Evolutionary conservation across 2,113 vertebrate species (phyloP).

Genomic region (Halichoeres trimaculatus): DNA sequence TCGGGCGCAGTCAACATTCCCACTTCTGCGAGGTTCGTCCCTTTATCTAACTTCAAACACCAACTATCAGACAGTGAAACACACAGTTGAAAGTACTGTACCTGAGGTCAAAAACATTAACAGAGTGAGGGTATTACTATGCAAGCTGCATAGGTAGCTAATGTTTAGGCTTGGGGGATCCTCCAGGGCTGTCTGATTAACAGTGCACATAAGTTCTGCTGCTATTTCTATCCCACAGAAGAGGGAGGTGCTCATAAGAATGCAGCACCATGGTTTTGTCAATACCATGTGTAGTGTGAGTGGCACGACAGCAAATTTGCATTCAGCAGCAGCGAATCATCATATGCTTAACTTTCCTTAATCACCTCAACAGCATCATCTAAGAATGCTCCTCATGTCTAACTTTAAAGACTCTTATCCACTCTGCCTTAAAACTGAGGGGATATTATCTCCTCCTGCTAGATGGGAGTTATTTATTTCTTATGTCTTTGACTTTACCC

Average conservation of each 20-base stretch:
- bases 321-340: slow-evolving; percentile 37
- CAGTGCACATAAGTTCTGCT: slow-evolving; percentile 52
- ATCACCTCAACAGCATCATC: slow-evolving; percentile 40
- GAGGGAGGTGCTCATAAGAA: slow-evolving; percentile 50
- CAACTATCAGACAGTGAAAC: slow-evolving; percentile 41
- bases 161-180: slow-evolving; percentile 67
- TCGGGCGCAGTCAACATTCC: slow-evolving; percentile 43
- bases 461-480: slow-evolving; percentile 18
- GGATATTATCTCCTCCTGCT: slow-evolving; percentile 3
- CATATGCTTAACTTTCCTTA: slow-evolving; percentile 51
- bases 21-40: slow-evolving; percentile 32
- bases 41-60: slow-evolving; percentile 55
- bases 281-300: slow-evolving; percentile 29
- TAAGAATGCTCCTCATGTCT: slow-evolving; percentile 17
- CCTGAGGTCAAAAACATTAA: slow-evolving; percentile 72
- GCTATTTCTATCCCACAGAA: slow-evolving; percentile 57
- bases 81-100: slow-evolving; percentile 47
- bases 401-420: slow-evolving; percentile 32
- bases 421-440: slow-evolving; percentile 1
- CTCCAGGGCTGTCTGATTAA: slow-evolving; percentile 59
- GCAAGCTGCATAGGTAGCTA: slow-evolving; percentile 61
- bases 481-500: slow-evolving; percentile 24
- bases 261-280: slow-evolving; percentile 34
- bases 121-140: slow-evolving; percentile 54
- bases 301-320: slow-evolving; percentile 47